phyloP scores from a whole-genome alignment of 2,888 invertebrate genomes.

The Didymodactylos carnosus region DNA sequence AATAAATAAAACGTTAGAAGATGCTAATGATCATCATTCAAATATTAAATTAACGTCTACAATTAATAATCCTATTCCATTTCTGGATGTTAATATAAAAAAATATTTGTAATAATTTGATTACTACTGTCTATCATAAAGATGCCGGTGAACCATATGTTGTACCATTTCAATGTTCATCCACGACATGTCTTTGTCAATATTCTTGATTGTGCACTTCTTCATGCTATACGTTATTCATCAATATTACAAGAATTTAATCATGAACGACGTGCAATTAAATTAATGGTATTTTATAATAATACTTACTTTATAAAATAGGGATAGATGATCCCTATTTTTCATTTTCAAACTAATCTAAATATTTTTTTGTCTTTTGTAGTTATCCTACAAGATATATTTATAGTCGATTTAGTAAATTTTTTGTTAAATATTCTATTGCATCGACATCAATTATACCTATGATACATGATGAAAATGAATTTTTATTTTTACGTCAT shows the following conservation, averaged over 20 bases:
- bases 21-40: no score
- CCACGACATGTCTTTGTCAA: not conserved
- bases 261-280: not conserved
- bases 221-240: not conserved
- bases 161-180: not conserved
- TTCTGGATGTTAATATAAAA: not conserved
- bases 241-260: not conserved
- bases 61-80: not conserved
- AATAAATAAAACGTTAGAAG: no score
- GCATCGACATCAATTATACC: not conserved
- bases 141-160: not conserved
- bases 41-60: not conserved
- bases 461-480: not conserved
- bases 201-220: not conserved
- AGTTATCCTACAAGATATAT: not conserved
- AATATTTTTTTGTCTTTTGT: not conserved
- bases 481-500: not conserved
- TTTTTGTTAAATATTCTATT: not conserved
- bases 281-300: not conserved
- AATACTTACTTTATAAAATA: no score
- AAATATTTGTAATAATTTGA: not conserved
- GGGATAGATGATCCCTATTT: no score
- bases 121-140: not conserved
- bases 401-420: not conserved
- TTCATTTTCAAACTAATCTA: no score